phyloP scores from a whole-genome alignment of 1,140 invertebrate genomes.

The Sycophaga agraensis region DNA sequence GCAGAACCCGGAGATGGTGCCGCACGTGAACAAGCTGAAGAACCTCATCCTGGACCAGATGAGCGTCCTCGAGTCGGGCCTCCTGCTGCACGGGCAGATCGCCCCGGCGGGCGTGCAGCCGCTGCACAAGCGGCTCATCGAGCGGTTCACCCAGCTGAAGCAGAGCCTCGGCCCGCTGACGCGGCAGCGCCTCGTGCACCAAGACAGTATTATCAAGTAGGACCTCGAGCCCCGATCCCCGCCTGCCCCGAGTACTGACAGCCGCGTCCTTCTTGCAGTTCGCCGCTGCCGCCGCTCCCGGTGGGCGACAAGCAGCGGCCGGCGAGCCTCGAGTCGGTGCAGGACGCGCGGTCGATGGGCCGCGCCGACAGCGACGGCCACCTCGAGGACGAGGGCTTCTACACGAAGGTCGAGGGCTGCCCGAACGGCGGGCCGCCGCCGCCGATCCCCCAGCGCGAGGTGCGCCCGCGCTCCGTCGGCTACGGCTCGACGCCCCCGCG shows the following conservation, averaged over 20 bases:
- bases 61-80: slow-evolving; percentile 76
- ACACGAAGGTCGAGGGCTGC: slow-evolving; percentile 48
- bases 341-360: slow-evolving; percentile 42
- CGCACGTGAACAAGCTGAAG: slow-evolving; percentile 75
- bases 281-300: slow-evolving; percentile 72
- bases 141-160: slow-evolving; percentile 78
- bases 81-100: slow-evolving; percentile 79
- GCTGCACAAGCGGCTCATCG: slow-evolving; percentile 82
- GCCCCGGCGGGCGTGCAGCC: slow-evolving; percentile 82
- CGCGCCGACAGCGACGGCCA: slow-evolving; percentile 46
- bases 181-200: slow-evolving; percentile 63
- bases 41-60: slow-evolving; percentile 76
- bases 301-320: slow-evolving; percentile 59
- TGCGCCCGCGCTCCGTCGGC: slow-evolving; percentile 60
- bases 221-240: too few species aligned
- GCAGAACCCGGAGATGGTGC: slow-evolving; percentile 72
- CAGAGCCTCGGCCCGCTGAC: slow-evolving; percentile 68
- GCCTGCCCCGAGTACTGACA: too few species aligned
- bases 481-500: slow-evolving; percentile 60
- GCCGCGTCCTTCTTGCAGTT: slow-evolving; percentile 54
- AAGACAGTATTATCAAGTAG: slow-evolving; percentile 77
- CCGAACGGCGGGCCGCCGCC: slow-evolving; percentile 53
- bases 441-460: slow-evolving; percentile 63
- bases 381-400: slow-evolving; percentile 53
- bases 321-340: slow-evolving; percentile 42